These are phyloP conservation scores for Nymphalis urticae DNA, from an alignment of 2,888 invertebrate species.

Conservation along the genomic window DNA sequence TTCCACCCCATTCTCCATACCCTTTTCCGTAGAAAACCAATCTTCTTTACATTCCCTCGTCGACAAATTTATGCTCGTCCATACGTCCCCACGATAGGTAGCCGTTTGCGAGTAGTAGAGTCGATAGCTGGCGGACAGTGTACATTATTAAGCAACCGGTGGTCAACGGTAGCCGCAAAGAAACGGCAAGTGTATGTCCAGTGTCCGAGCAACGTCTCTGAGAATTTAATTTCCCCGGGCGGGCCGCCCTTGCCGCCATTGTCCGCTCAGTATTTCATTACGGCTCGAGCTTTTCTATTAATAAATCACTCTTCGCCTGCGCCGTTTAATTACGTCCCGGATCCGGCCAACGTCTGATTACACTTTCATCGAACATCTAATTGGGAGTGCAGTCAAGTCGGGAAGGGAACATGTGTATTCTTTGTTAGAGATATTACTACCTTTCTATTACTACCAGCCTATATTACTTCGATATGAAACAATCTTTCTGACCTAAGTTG, in stretches of 20 bases:
- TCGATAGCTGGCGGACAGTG: slow-evolving; percentile 44
- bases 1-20: slow-evolving; percentile 73
- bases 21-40: slow-evolving; percentile 74
- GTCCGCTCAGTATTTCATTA: slow-evolving; percentile 82
- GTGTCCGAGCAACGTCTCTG: slow-evolving; percentile 59
- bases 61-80: slow-evolving; percentile 79
- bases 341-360: slow-evolving; percentile 79
- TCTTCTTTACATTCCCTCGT: slow-evolving; percentile 79
- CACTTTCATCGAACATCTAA: slow-evolving; percentile 82
- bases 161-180: slow-evolving; percentile 61
- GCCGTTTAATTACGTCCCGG: slow-evolving; percentile 80
- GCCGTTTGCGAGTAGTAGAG: slow-evolving; percentile 40
- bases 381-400: slow-evolving; percentile 75
- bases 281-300: slow-evolving; percentile 81
- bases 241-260: slow-evolving; percentile 75
- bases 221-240: slow-evolving; percentile 79
- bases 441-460: slow-evolving; percentile 70
- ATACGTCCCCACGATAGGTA: slow-evolving; percentile 69
- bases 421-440: slow-evolving; percentile 73
- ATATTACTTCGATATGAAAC: slow-evolving; percentile 59
- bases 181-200: slow-evolving; percentile 65
- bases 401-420: slow-evolving; percentile 69
- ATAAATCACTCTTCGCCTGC: slow-evolving; percentile 81
- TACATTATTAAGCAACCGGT: slow-evolving; percentile 68
- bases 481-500: slow-evolving; percentile 63